Evolutionary conservation across 2,797 vertebrate species (phyloP), one percentile per base, ranked within the genome.

Genomic region (Emydoidea blandingii): DNA sequence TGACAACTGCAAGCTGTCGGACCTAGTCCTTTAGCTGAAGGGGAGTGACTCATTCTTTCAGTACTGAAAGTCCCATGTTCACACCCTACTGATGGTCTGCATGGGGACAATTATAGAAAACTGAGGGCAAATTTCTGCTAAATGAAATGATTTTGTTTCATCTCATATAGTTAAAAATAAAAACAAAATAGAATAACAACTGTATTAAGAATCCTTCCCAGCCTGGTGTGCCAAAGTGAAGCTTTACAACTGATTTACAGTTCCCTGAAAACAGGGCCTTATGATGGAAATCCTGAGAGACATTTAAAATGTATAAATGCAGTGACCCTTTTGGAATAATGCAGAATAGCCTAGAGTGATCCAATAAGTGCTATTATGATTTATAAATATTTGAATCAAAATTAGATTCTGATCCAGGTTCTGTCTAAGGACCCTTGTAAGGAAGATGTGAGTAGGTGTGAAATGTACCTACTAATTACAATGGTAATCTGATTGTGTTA

Each of bases 381-480:
- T 68, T 37, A 68, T 68, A 83, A 95, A 86, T 79, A 56, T 18
- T 27, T 56, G 54, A 76, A 83, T 79, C 52, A 88, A 91, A 91
- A 94, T 76, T 76, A 82, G 74, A n/a, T 59, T 81, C 76, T 74
- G 83, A 90, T 93, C 12, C 44, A 91, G 72, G 54, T 89, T 91
- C 54, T 80, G 93, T 37, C 12, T 84, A 57, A 76, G 53, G 65
- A 62, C 79, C 14, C 29, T 85, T 74, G 10, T 76, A 87, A 88
- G 25, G 34, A 56, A 76, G 81, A 82, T 29, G 27, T 4, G 89
- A 82, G 78, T 79, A 68, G 37, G 56, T 91, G 44, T 76, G 84
- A 84, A 93, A 47, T 37, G 19, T 8, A 78, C 54, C 72, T 81
- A 44, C 27, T 84, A 65, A 80, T 49, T 23, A 87, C 91, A 90